phyloP scores from a whole-genome alignment of 2,888 invertebrate genomes.

The Fragum whitleyi region DNA sequence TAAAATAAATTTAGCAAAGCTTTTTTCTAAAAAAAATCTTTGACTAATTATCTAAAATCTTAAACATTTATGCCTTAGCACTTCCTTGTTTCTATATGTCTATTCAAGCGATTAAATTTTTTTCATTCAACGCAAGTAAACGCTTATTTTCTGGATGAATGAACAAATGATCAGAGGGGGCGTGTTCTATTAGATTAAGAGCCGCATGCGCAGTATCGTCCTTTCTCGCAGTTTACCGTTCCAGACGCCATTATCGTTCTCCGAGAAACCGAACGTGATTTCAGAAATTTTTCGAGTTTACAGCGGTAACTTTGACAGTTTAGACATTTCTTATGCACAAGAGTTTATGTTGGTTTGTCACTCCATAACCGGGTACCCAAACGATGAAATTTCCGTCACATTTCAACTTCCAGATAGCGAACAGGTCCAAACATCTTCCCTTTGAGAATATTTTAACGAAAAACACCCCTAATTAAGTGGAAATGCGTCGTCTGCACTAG shows the following conservation, averaged over 20 bases:
- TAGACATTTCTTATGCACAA: not conserved
- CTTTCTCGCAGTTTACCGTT: conserved; percentile 84
- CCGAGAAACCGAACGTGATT: conserved; percentile 83
- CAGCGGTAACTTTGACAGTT: conserved; percentile 63
- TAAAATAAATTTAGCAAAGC: no score
- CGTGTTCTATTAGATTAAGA: no score
- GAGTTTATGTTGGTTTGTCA: not conserved
- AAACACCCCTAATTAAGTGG: not conserved
- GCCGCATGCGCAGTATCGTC: conserved; percentile 79
- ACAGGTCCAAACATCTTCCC: conserved; percentile 11
- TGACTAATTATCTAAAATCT: no score
- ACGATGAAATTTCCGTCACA: not conserved
- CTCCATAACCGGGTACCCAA: not conserved
- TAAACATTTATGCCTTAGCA: no score
- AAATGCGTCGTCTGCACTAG: conserved; percentile 18
- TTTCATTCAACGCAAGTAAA: no score
- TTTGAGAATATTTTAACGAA: not conserved
- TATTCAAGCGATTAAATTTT: no score
- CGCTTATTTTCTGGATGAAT: no score
- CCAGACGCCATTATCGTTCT: conserved; percentile 83
- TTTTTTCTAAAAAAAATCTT: no score
- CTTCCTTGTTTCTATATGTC: no score
- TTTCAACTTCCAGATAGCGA: not conserved
- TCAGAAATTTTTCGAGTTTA: conserved; percentile 68
- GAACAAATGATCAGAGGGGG: no score